Evolutionary conservation across 1,140 invertebrate species (phyloP), one percentile per base, ranked within the genome.

Genomic region (Spodoptera frugiperda): DNA sequence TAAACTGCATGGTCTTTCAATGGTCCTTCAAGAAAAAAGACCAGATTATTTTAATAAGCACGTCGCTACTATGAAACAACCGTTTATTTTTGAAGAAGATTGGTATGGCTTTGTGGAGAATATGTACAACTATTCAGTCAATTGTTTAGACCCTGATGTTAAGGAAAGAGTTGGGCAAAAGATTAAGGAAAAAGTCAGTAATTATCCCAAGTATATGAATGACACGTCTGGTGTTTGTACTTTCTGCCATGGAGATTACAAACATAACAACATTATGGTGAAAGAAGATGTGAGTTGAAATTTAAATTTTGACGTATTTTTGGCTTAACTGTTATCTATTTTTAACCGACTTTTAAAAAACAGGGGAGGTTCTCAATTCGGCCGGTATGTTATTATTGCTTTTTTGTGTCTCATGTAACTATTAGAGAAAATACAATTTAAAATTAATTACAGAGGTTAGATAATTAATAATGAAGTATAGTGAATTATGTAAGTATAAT

Each of bases 201-300:
- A 89, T 68, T 91, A 89, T 78, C 80, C 81, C 0, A 82, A 83
- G 21, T 89, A 89, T 61, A 80, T 87, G 71, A 82, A 63, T 14
- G 72, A 84, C 12, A 76, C 30, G 17, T 73, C 77, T 44, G 48
- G 44, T 30, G 46, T 84, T 2, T 81, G 71, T 33, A 84, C 82
- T 51, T 54, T 90, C 5, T 88, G 84, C 17, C 89, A 92, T 79
- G 87, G 89, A 3, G 91, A 92, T 84, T 92, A 84, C 72, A 86
- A 88, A 79, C 82, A 84, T 30, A 89, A 87, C 67, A 92, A 91
- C 70, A 78, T 90, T 44, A 79, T 91, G 78, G 65, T 78, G 15
- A 89, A 85, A 78, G 84, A 88, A 81, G 68, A 21, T 55, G 90
- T 91, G 83, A 83, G 80, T 82, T 17, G 8, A 30, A 12, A 1